A percentile compares a stretch with the other conserved stretches of the same genome.
phyloP scores from a whole-genome alignment of 2,888 invertebrate genomes.

The Antheraea yamamai region DNA sequence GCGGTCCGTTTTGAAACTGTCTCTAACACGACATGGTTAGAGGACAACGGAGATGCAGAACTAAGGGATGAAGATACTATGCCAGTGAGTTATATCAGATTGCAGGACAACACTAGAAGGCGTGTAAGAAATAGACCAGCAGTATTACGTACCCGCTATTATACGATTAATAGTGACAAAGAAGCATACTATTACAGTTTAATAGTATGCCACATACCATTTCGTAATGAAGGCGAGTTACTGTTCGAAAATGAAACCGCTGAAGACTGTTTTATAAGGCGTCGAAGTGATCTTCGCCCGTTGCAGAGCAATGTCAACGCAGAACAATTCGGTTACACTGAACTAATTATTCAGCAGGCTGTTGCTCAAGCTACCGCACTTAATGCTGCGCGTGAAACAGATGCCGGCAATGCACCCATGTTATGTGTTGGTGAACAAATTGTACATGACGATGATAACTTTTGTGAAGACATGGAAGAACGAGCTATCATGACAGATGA shows the following conservation, averaged over 20 bases:
- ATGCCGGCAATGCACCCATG: slow-evolving; percentile 12
- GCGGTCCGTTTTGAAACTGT: slow-evolving; percentile 38
- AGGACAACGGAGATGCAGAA: slow-evolving; percentile 35
- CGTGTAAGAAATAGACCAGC: slow-evolving; percentile 39
- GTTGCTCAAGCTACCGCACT: slow-evolving; percentile 21
- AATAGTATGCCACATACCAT: slow-evolving; percentile 39
- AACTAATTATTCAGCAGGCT: slow-evolving; percentile 26
- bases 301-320: slow-evolving; percentile 21
- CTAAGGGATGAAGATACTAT: slow-evolving; percentile 30
- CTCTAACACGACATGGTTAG: slow-evolving; percentile 28
- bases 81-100: slow-evolving; percentile 29
- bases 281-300: slow-evolving; percentile 23
- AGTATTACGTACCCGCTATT: slow-evolving; percentile 42
- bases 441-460: slow-evolving; percentile 21
- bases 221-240: slow-evolving; percentile 33
- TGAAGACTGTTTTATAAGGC: slow-evolving; percentile 25
- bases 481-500: slow-evolving; percentile 23
- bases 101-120: slow-evolving; percentile 38
- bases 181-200: slow-evolving; percentile 30
- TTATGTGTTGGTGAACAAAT: slow-evolving; percentile 25
- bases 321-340: slow-evolving; percentile 25
- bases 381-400: slow-evolving; percentile 23
- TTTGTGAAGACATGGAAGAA: slow-evolving; percentile 21
- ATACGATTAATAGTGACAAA: slow-evolving; percentile 37
- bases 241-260: slow-evolving; percentile 33